These are phyloP conservation scores for Trematomus loennbergii DNA, from an alignment of 2,113 vertebrate genomes.

Conservation along the genomic window DNA sequence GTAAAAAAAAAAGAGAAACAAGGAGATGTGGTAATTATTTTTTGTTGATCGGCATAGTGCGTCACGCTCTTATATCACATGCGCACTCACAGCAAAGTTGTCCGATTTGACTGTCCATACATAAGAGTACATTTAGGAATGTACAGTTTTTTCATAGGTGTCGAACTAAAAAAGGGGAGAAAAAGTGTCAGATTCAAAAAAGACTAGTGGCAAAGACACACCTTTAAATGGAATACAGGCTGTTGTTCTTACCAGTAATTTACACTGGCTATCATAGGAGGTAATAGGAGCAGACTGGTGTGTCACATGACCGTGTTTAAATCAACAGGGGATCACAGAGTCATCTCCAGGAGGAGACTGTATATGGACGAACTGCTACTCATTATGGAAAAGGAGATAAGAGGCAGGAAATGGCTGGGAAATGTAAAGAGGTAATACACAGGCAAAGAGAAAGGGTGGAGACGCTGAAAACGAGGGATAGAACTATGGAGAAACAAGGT, in stretches of 20 bases:
- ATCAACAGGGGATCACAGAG: constrained; percentile 35
- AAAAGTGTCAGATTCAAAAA: constrained; percentile 14
- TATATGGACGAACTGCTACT: constrained; percentile 37
- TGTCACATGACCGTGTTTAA: constrained; percentile 27
- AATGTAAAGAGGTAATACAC: constrained; percentile 32
- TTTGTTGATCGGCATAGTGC: constrained; percentile 9
- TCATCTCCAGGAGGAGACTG: constrained; percentile 37
- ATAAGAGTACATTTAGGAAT: neutral
- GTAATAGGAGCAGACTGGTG: constrained; percentile 17
- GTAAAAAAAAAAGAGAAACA: constrained; percentile 7
- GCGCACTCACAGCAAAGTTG: neutral
- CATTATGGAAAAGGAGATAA: constrained; percentile 20
- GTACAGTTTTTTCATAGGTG: neutral
- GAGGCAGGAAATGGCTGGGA: constrained; percentile 3
- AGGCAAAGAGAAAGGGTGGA: neutral
- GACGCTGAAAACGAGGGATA: constrained; percentile 28
- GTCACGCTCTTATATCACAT: neutral
- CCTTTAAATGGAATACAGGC: neutral
- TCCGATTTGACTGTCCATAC: neutral
- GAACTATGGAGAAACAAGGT: constrained; percentile 34
- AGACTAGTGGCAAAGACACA: neutral
- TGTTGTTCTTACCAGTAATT: constrained; percentile 1
- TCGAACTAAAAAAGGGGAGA: neutral
- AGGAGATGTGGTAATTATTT: constrained; percentile 23
- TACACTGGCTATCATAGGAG: neutral